Evolutionary conservation across 2,888 invertebrate genomes (phyloP), one percentile per base, ranked within the genome.

Genomic region (Galerucella pusilla): DNA sequence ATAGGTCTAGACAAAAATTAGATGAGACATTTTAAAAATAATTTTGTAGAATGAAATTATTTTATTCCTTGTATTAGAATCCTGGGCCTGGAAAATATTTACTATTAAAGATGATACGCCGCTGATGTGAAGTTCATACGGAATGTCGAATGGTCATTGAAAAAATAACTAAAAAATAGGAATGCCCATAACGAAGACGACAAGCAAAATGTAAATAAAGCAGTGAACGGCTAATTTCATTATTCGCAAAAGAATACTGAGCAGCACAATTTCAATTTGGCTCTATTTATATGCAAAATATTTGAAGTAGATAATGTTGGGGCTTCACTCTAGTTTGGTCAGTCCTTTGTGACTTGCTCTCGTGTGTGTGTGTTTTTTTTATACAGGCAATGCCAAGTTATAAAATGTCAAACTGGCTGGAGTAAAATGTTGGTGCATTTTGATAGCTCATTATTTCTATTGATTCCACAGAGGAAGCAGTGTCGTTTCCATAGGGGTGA

Each of bases 231-330:
- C 81, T 84, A 85, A 85, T 85, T 83, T 82, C 82, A 84, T 85
- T 84, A 83, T 81, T 80, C 76, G 80, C 75, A 75, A 78, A 81
- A 83, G 81, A 82, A 84, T 83, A 82, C 82, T 83, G 83, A 11
- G 9, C 84, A 84, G 83, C 83, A 84, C 84, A 83, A 81, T 85
- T 85, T 85, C 85, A 85, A 85, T 85, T 85, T 84, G 75, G 80
- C 74, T 83, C 85, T 84, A 84, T 85, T 84, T 85, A 84, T 83
- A 85, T 85, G 85, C 85, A 85, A 85, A 85, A 84, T 85, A 85
- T 83, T 83, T 84, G 82, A 82, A 81, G 82, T 83, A 81, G 64
- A 84, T 83, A 83, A 83, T 81, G 81, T 80, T 49, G 72, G 60
- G 59, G 61, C 66, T 46, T 35, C 49, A 59, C 46, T 60, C 66